Evolutionary conservation across 1,140 invertebrate genomes (phyloP).

Genomic region (Drosophila bipectinata): DNA sequence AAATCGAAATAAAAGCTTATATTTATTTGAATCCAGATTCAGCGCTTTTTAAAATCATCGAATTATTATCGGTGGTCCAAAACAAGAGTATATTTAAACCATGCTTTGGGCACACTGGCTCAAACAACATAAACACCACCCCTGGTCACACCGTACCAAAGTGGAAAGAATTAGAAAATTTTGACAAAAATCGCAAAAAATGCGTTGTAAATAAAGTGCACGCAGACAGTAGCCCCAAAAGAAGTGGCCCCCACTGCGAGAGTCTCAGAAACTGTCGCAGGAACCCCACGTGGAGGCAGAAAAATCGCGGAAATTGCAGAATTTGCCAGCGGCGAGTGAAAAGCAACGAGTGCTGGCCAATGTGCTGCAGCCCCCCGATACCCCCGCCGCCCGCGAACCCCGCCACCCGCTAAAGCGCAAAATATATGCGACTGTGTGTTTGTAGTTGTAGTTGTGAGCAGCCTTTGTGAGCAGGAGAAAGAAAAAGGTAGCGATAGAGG

Average conservation of each 20-base stretch:
- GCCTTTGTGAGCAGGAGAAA: constrained; percentile 6
- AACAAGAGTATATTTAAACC: not conserved
- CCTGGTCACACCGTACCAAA: constrained; percentile 23
- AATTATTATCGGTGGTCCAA: too few species aligned
- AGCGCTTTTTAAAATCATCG: too few species aligned
- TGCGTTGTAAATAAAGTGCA: constrained; percentile 30
- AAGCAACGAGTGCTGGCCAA: constrained; percentile 43
- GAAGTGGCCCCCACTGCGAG: constrained; percentile 3
- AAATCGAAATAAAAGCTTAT: too few species aligned
- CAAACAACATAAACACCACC: constrained; percentile 28
- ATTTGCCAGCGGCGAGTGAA: constrained; percentile 34
- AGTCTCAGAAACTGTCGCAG: constrained; percentile 6
- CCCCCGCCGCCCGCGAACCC: constrained; percentile 23
- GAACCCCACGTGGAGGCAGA: constrained; percentile 4
- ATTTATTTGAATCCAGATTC: too few species aligned
- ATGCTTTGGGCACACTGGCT: constrained; percentile 7
- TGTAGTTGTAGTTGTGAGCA: constrained; percentile 41
- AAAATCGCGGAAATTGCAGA: constrained; percentile 33
- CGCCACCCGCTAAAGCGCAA: constrained; percentile 38
- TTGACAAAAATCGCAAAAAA: constrained; percentile 39
- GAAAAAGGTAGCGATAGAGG: constrained; percentile 24
- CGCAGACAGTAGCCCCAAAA: constrained; percentile 5
- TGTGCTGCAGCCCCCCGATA: constrained; percentile 38
- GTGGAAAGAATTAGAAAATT: constrained; percentile 40
- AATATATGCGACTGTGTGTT: constrained; percentile 50